Percentiles rank a stretch among this genome's conserved stretches.
Evolutionary conservation across 1,140 invertebrate species (phyloP).

Genomic region (Myzus persicae): DNA sequence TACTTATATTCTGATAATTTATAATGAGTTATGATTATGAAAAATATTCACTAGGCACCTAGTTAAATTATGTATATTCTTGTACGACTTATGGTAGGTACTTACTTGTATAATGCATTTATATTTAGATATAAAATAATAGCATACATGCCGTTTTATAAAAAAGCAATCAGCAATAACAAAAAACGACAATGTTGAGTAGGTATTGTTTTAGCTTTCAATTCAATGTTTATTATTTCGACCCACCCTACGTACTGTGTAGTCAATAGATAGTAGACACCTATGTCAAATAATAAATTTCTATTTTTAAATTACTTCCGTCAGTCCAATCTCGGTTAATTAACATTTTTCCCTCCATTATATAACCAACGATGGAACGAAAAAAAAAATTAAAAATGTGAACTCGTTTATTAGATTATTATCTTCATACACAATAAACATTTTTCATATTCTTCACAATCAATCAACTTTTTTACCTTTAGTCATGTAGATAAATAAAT

Average conservation of each 20-base stretch:
- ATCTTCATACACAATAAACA: constrained; percentile 19
- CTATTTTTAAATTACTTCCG: neutral
- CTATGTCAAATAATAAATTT: constrained; percentile 20
- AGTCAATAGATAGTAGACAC: neutral
- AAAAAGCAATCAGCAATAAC: neutral
- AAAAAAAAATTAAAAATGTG: neutral
- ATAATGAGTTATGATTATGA: neutral
- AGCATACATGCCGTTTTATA: neutral
- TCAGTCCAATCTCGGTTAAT: neutral
- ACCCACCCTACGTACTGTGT: neutral
- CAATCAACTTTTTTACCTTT: neutral
- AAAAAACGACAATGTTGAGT: neutral
- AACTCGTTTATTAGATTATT: constrained; percentile 21
- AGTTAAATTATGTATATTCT: no score
- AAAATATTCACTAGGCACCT: neutral
- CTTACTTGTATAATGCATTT: neutral
- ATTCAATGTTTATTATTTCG: neutral
- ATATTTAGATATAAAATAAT: neutral
- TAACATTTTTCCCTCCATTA: neutral
- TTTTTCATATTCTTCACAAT: neutral
- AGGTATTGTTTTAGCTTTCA: neutral
- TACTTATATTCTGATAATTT: neutral
- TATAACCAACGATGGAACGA: neutral
- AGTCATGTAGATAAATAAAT: neutral
- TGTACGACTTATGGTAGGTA: no score